A percentile compares a stretch with the other conserved stretches of the same genome.
phyloP scores from a whole-genome alignment of 1,140 invertebrate species.

The Listronotus oregonensis region DNA sequence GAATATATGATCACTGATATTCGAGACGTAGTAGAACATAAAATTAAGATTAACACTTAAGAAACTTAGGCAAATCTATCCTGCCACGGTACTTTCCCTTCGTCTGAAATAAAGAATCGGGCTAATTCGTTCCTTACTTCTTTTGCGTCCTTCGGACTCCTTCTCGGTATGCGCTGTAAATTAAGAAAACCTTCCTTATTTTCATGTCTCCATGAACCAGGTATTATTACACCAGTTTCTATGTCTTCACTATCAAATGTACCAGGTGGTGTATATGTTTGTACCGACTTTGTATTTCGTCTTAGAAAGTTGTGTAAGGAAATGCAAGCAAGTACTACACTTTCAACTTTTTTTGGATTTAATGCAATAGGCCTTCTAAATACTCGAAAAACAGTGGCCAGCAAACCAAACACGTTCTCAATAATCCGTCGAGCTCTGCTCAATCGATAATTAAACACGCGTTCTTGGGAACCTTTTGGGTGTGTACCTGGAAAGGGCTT shows the following conservation, averaged over 20 bases:
- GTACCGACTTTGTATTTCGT: constrained; percentile 12
- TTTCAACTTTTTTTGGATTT: constrained; percentile 9
- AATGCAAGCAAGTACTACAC: constrained; percentile 15
- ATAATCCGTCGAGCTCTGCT: too few species aligned
- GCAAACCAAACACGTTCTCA: background rate
- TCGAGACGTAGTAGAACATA: background rate
- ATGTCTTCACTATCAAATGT: background rate
- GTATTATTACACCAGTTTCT: background rate
- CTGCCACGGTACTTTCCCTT: constrained; percentile 5
- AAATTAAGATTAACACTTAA: constrained; percentile 1
- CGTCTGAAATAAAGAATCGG: constrained; percentile 9
- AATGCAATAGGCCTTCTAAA: constrained; percentile 11
- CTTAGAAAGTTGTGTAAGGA: constrained; percentile 15
- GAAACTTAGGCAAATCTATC: constrained; percentile 5
- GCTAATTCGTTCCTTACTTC: constrained; percentile 4
- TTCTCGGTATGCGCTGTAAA: background rate
- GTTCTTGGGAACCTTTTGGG: constrained; percentile 4
- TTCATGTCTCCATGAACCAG: constrained; percentile 3
- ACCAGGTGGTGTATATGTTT: background rate
- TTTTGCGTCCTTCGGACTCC: background rate
- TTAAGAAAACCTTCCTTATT: constrained; percentile 6
- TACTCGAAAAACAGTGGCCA: constrained; percentile 8
- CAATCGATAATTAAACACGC: background rate
- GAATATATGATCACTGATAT: constrained; percentile 4
- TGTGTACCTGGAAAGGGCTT: constrained; percentile 10